Conservation (phyloP, 2,888 invertebrate species). For the Tetropium fuscum region DNA sequence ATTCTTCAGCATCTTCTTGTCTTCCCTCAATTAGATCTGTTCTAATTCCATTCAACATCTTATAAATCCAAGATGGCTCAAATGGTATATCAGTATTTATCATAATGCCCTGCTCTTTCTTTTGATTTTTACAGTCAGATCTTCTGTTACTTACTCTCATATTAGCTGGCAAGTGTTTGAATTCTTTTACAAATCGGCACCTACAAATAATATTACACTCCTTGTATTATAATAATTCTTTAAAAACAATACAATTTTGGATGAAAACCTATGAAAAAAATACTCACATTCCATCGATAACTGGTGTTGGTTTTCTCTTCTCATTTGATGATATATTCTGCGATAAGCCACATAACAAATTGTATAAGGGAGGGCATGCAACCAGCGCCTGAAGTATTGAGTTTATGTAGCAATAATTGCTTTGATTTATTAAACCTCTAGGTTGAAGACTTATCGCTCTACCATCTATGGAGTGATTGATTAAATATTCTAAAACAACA, state of each 20-base stretch:
- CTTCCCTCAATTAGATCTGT: constrained; percentile 85
- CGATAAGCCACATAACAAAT: constrained; percentile 85
- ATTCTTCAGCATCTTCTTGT: constrained; percentile 98
- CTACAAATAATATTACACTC: constrained; percentile 67
- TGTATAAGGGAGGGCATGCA: constrained; percentile 96
- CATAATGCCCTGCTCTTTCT: constrained; percentile 57
- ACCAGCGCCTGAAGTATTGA: constrained; percentile 93
- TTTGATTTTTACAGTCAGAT: constrained; percentile 59
- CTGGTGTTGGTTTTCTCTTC: constrained; percentile 76
- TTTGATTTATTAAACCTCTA: constrained; percentile 91
- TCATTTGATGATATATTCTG: constrained; percentile 70
- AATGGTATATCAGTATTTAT: constrained; percentile 83
- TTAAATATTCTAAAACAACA: constrained; percentile 76
- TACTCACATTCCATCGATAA: constrained; percentile 93
- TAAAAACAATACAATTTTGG: constrained; percentile 13
- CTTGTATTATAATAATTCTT: too few species aligned
- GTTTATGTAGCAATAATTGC: constrained; percentile 97
- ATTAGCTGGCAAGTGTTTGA: constrained; percentile 75
- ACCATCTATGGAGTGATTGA: constrained; percentile 82
- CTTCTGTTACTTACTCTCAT: constrained; percentile 65
- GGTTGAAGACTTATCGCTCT: constrained; percentile 85
- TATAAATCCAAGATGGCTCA: constrained; percentile 90
- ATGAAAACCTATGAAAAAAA: not conserved
- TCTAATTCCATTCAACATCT: constrained; percentile 83
- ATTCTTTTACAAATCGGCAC: constrained; percentile 84